These are phyloP conservation scores for Tokudaia muenninki DNA, from an alignment of 2,797 vertebrate species.

Conservation along the genomic window DNA sequence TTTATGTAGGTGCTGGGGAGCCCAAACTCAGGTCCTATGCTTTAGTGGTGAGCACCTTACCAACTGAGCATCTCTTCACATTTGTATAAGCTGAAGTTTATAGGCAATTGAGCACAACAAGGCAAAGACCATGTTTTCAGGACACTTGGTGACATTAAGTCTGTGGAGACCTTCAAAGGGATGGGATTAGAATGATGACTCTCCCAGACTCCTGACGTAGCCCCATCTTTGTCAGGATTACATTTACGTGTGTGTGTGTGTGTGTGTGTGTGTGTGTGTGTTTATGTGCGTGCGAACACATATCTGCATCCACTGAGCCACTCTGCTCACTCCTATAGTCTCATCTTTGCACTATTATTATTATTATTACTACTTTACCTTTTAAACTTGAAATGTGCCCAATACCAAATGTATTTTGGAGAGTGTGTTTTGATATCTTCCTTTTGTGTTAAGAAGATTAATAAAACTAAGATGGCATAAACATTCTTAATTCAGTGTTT, in stretches of 20 bases:
- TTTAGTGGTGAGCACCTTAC: not conserved
- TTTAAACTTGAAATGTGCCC: not conserved
- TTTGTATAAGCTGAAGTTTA: not conserved
- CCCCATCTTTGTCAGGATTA: not conserved
- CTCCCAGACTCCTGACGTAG: not conserved
- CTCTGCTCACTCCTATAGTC: not conserved
- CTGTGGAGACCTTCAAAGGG: not conserved
- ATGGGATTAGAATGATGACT: not conserved
- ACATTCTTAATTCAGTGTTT: constrained; percentile 20
- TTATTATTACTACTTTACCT: not conserved
- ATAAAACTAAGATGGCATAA: constrained; percentile 54
- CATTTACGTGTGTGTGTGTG: not conserved
- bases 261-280: not conserved
- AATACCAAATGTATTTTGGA: not conserved
- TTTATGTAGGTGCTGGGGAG: not conserved
- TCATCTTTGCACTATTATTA: not conserved
- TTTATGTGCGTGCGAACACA: not conserved
- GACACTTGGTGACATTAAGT: not conserved
- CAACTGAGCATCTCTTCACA: not conserved
- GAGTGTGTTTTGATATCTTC: constrained; percentile 10
- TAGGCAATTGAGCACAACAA: not conserved
- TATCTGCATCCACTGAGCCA: not conserved
- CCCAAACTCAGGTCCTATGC: not conserved
- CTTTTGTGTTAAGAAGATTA: constrained; percentile 26
- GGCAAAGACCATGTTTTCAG: not conserved